These are phyloP conservation scores for Berghia stephanieae DNA, from an alignment of 1,140 invertebrate genomes.

Conservation along the genomic window DNA sequence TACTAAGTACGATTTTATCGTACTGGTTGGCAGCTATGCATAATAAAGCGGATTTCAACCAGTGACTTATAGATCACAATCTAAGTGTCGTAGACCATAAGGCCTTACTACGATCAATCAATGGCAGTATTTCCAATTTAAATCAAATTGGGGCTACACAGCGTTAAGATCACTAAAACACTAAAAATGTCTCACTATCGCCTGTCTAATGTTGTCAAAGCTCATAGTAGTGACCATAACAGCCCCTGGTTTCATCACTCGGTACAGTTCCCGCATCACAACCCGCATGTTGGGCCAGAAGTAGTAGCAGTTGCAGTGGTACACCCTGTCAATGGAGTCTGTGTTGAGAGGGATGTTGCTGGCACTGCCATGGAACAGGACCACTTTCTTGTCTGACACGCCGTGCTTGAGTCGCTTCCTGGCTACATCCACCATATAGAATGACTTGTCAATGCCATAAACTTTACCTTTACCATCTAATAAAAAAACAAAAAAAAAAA, in stretches of 20 bases:
- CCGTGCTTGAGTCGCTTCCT: slow-evolving; percentile 25
- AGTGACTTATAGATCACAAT: no score
- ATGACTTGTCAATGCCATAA: slow-evolving; percentile 49
- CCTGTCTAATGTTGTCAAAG: slow-evolving; percentile 24
- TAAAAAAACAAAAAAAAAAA: slow-evolving; percentile 11
- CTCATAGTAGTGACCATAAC: slow-evolving; percentile 47
- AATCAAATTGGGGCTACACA: no score
- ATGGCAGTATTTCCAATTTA: no score
- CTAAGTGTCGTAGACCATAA: no score
- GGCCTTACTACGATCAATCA: no score
- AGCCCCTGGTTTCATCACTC: slow-evolving; percentile 52
- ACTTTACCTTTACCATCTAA: slow-evolving; percentile 50
- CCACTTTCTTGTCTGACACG: slow-evolving; percentile 41
- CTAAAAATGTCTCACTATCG: no score
- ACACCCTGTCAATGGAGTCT: slow-evolving; percentile 48
- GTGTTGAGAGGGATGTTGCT: slow-evolving; percentile 40
- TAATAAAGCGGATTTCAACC: no score
- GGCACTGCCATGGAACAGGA: slow-evolving; percentile 38
- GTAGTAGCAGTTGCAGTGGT: slow-evolving; percentile 54
- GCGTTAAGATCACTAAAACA: no score
- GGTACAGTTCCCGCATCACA: slow-evolving; percentile 41
- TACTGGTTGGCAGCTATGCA: no score
- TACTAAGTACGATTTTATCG: no score
- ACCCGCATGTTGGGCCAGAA: slow-evolving; percentile 47
- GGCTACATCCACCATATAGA: slow-evolving; percentile 43